phyloP scores from a whole-genome alignment of 30 jellyfish, hydroid and myxozoan species.

The Aurelia sp. region DNA sequence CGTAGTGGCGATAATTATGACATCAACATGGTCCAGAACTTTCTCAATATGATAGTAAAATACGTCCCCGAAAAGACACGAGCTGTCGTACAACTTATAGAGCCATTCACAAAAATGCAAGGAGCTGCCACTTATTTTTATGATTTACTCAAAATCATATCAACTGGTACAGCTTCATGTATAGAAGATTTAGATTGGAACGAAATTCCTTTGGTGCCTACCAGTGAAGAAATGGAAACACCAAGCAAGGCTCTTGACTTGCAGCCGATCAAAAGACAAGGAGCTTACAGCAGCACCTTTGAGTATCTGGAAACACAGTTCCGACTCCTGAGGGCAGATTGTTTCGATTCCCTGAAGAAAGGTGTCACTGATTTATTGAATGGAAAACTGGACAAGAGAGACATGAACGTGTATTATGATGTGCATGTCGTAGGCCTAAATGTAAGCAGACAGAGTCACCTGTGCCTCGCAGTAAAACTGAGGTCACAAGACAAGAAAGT shows the following conservation, averaged over 20 bases:
- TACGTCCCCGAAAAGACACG: constrained; percentile 36
- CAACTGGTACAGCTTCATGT: background rate
- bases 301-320: constrained; percentile 68
- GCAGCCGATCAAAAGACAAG: constrained; percentile 38
- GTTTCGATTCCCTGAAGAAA: constrained; percentile 23
- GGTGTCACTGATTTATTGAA: constrained; percentile 30
- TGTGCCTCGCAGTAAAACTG: constrained; percentile 55
- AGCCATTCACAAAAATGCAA: constrained; percentile 6
- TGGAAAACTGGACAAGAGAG: constrained; percentile 53
- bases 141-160: constrained; percentile 5
- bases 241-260: constrained; percentile 6
- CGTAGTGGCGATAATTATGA: background rate
- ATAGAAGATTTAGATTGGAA: constrained; percentile 29
- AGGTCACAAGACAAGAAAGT: constrained; percentile 26
- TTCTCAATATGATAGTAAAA: background rate
- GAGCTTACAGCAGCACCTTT: constrained; percentile 36
- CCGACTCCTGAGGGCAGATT: constrained; percentile 69
- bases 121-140: background rate
- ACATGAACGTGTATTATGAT: constrained; percentile 62
- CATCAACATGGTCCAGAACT: background rate
- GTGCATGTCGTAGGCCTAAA: constrained; percentile 52
- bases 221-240: constrained; percentile 15
- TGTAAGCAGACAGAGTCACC: background rate
- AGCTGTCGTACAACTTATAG: constrained; percentile 7
- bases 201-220: constrained; percentile 12